Conservation (phyloP, 2,888 invertebrate genomes). For the Synergus umbraculus region DNA sequence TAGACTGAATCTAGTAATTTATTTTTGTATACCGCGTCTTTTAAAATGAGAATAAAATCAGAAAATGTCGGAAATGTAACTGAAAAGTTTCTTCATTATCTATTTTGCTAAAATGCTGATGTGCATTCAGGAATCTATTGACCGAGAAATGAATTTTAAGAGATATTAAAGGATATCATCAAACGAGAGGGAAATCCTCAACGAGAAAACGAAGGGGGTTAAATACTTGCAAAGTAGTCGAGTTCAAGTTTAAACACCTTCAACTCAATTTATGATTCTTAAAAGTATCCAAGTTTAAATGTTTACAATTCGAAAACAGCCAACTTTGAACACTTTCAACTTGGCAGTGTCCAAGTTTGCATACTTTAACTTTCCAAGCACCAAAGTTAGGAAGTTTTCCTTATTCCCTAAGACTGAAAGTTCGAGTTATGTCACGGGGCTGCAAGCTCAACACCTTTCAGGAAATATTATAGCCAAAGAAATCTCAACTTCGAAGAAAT, state of each 20-base stretch:
- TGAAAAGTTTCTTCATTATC: background rate
- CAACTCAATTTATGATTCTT: conserved; percentile 41
- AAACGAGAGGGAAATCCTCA: background rate
- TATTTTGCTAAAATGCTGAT: background rate
- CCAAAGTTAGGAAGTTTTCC: conserved; percentile 4
- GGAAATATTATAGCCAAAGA: background rate
- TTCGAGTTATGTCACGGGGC: background rate
- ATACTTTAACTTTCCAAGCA: conserved; percentile 1
- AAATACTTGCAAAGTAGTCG: background rate
- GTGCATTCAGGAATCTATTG: background rate
- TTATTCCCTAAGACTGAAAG: conserved; percentile 5
- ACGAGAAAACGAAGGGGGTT: background rate
- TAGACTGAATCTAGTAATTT: conserved; percentile 54
- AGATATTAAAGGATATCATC: background rate
- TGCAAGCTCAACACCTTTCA: background rate
- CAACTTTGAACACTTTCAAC: background rate
- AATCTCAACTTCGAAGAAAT: background rate
- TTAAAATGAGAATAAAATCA: background rate
- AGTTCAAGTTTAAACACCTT: conserved; percentile 15
- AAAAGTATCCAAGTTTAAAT: background rate
- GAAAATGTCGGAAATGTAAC: background rate
- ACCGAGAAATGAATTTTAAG: background rate
- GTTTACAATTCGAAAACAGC: background rate
- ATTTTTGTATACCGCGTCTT: conserved; percentile 48
- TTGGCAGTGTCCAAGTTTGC: background rate